A percentile compares a stretch with the other conserved stretches of the same genome.
These are phyloP conservation scores for Leptinotarsa rubiginosa DNA, from an alignment of 2,888 invertebrate genomes.

Conservation along the genomic window DNA sequence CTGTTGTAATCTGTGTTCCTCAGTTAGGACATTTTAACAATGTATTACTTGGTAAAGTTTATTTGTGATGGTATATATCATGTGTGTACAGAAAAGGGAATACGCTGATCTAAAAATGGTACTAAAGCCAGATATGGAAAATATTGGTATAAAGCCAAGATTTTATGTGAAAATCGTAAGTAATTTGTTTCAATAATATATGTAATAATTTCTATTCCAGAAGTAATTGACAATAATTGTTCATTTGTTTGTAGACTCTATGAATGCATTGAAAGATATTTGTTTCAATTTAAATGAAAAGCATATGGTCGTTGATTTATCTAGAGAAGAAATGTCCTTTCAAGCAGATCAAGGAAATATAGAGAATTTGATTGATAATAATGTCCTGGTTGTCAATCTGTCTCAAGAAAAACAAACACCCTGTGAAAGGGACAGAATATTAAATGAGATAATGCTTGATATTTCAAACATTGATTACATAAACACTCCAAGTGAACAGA, in stretches of 20 bases:
- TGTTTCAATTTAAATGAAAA: conserved; percentile 10
- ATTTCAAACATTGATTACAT: not conserved
- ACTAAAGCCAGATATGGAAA: not conserved
- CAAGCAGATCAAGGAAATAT: no score
- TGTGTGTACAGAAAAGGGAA: not conserved
- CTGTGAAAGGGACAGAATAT: not conserved
- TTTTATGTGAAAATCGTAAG: not conserved
- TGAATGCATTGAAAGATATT: conserved; percentile 1
- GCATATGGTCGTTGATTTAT: not conserved
- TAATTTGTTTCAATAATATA: not conserved
- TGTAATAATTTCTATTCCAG: not conserved
- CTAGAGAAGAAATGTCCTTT: no score
- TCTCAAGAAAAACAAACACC: not conserved
- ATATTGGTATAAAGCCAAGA: conserved; percentile 2
- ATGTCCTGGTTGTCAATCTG: not conserved
- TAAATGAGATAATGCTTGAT: not conserved
- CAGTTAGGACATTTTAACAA: not conserved
- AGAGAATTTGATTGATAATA: no score
- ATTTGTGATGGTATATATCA: not conserved
- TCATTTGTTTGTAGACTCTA: not conserved
- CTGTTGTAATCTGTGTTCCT: no score
- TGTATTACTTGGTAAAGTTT: not conserved
- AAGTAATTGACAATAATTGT: not conserved
- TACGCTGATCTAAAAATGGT: not conserved
- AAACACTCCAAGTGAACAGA: not conserved